phyloP scores from a whole-genome alignment of 2,888 invertebrate genomes.

The Liodrosophila aerea region DNA sequence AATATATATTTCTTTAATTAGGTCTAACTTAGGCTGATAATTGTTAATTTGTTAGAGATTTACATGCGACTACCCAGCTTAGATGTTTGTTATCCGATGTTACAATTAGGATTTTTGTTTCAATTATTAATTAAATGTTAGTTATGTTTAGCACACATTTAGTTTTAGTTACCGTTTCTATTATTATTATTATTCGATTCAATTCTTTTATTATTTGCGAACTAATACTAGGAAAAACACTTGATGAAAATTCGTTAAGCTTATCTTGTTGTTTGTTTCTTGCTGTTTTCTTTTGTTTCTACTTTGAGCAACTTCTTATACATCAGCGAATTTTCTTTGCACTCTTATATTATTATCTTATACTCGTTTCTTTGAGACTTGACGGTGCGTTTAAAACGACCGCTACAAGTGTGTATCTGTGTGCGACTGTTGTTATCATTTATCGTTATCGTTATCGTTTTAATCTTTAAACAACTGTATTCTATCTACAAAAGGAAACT shows the following conservation, averaged over 20 bases:
- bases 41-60: constrained; percentile 78
- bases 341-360: constrained; percentile 58
- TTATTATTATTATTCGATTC: constrained; percentile 27
- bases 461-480: constrained; percentile 57
- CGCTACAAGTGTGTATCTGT: constrained; percentile 41
- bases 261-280: constrained; percentile 39
- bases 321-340: constrained; percentile 49
- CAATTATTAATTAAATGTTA: constrained; percentile 48
- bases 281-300: constrained; percentile 36
- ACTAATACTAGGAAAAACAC: constrained; percentile 70
- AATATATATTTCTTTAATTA: constrained; percentile 52
- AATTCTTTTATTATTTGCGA: constrained; percentile 40
- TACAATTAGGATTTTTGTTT: constrained; percentile 58
- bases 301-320: constrained; percentile 60
- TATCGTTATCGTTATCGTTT: constrained; percentile 36
- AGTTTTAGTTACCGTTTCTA: constrained; percentile 59
- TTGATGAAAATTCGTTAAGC: constrained; percentile 76
- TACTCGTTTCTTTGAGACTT: constrained; percentile 64
- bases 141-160: constrained; percentile 72
- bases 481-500: constrained; percentile 71
- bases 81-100: constrained; percentile 80
- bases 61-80: constrained; percentile 83
- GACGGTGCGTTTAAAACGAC: constrained; percentile 64
- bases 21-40: constrained; percentile 66
- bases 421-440: constrained; percentile 32